Base-by-base conservation (phyloP, 2,888 invertebrate species). In the Ectemnius cavifrons region DNA sequence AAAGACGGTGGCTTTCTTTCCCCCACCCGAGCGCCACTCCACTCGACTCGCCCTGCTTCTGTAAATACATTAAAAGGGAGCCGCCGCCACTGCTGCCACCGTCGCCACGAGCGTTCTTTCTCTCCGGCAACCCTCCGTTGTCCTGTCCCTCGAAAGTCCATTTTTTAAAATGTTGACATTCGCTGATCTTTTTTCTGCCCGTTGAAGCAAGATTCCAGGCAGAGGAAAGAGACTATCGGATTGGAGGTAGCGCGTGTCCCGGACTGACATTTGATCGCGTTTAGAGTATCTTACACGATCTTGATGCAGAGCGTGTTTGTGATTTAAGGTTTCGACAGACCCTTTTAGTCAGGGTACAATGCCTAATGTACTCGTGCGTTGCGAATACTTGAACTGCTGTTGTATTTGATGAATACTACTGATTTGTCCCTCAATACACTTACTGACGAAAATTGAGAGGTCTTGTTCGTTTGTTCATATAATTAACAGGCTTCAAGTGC, bases 1-100 rank as follows among this genome's bases (percentile, higher is more conserved):
- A 86, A 85, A 83, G 82, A 84, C 79, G 82, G 78, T 67, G 73
- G 81, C 68, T 83, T 84, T 84, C 82, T 82, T 83, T 78, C 79
- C 79, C 75, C 68, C 59, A 62, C 37, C 37, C 37, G 0, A 4
- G 6, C 37, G 5, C 37, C 8, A 37, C 37, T 37, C 11, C 37
- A 37, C 37, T 37, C 52, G 63, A 71, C 79, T 73, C 77, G 75
- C 62, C 71, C 16, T 16, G 67, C 69, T 70, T 80, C 75, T 78
- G 83, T 78, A 83, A 83, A 83, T 83, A 81, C 73, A 75, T 80
- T 75, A 73, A 77, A 81, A 77, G 68, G 56, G 73, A 68, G 62
- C 75, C 71, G 8, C 23, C 2, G 13, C 20, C 13, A 14, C 18
- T 1, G n/a, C n/a, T n/a, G 14, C 61, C n/a, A 14, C 37, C 37